Conservation (phyloP, 1,140 invertebrate species). For the Conus betulinus region DNA sequence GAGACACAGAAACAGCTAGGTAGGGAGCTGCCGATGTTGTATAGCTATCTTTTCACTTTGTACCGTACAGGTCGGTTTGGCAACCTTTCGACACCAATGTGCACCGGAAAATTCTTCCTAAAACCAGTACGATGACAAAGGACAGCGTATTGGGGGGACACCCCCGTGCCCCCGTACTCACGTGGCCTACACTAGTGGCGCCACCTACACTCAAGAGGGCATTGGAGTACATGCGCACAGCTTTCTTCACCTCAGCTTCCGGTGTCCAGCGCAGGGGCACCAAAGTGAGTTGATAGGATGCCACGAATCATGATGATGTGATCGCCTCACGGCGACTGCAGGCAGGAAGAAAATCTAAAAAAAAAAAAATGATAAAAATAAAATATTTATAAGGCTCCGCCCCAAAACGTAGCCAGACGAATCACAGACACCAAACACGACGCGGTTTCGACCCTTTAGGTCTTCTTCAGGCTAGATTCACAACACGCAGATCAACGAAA, state of each 20-base stretch:
- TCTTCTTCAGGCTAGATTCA: no score
- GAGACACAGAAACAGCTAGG: background rate
- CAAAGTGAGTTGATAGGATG: background rate
- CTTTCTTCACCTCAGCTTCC: background rate
- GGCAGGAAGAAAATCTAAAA: no score
- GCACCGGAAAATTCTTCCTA: background rate
- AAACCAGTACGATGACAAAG: slow-evolving; percentile 26
- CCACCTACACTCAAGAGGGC: slow-evolving; percentile 9
- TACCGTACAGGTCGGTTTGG: background rate
- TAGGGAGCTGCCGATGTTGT: no score
- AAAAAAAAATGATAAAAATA: no score
- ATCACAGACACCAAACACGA: no score
- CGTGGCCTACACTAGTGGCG: slow-evolving; percentile 11
- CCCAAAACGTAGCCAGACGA: no score
- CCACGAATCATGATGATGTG: no score
- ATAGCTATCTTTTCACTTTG: no score
- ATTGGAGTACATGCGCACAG: slow-evolving; percentile 14
- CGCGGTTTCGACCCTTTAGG: no score
- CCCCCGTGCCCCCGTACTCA: background rate
- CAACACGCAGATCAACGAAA: no score
- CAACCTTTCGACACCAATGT: background rate
- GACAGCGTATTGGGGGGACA: background rate
- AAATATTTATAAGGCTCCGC: no score
- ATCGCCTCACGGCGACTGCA: no score
- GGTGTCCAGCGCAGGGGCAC: background rate